Evolutionary conservation across 2,888 invertebrate genomes (phyloP), one percentile per base, ranked within the genome.

Genomic region (Agriopis aurantiaria): DNA sequence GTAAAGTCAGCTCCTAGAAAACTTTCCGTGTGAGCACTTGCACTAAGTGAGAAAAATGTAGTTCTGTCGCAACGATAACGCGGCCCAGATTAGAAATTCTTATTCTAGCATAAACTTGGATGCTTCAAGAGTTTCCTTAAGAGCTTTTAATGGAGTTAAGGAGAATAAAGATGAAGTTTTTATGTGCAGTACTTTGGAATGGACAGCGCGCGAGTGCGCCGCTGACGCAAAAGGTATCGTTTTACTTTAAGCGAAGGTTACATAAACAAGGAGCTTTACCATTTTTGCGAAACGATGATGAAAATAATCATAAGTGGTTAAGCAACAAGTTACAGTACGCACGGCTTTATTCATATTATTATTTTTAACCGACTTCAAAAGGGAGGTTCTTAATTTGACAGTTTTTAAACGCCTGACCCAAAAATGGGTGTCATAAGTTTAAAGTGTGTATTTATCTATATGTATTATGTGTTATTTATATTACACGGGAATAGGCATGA

Each of bases 91-190:
- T 69, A 72, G 61, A 55, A 68, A 67, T 66, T 68, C 59, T 65
- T 69, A 65, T 68, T 65, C 68, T 71, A 68, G 68, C 68, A 66
- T 72, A 71, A 75, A 72, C 67, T 75, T 62, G 11, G 65, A 65
- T 68, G 68, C 65, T 71, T 66, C 58, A 56, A 68, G 69, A 68
- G 64, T 65, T 71, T 69, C 58, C 66, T 55, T 66, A 66, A 69
- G 66, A 73, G 68, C 66, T 71, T 71, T 73, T 71, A 66, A 74
- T 70, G 70, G 68, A 72, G 66, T 66, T 70, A 72, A 53, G 33
- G 46, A 12, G 65, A 56, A 56, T 69, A 65, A 58, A 62, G 65
- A 69, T 68, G 59, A 71, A 62, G 68, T 72, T 71, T 68, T 65
- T 71, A 71, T 71, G 68, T 56, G 63, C 46, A 14, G 55, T 53